A percentile compares a stretch with the other conserved stretches of the same genome.
phyloP scores from a whole-genome alignment of 1,140 invertebrate genomes.

The Heliconius hewitsoni region DNA sequence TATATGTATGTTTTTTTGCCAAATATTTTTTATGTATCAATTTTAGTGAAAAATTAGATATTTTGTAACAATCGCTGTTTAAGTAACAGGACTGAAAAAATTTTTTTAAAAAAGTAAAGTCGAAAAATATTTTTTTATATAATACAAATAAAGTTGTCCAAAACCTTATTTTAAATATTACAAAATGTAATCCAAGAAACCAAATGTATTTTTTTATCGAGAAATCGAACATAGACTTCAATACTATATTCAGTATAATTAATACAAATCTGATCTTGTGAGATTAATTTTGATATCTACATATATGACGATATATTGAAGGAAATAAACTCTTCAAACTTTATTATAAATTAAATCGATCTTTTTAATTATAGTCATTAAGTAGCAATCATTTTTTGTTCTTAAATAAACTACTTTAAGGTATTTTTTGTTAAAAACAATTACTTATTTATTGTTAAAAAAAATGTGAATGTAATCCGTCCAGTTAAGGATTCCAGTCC shows the following conservation, averaged over 20 bases:
- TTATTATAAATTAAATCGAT: constrained; percentile 24
- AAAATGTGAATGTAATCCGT: constrained; percentile 60
- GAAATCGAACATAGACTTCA: too few relatives aligned
- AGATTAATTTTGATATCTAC: not conserved
- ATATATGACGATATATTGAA: not conserved
- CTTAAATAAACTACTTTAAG: constrained; percentile 15
- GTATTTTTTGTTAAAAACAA: constrained; percentile 35
- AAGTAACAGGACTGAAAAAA: too few relatives aligned
- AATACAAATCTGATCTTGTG: not conserved
- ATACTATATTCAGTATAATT: too few relatives aligned
- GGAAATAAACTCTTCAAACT: not conserved
- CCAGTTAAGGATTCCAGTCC: constrained; percentile 40
- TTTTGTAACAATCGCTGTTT: not conserved
- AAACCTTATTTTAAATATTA: too few relatives aligned
- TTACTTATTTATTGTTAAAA: constrained; percentile 45
- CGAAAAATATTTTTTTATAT: too few relatives aligned
- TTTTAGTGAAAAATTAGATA: not conserved
- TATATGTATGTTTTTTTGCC: not conserved
- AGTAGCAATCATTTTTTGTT: constrained; percentile 44
- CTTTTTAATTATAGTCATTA: constrained; percentile 25
- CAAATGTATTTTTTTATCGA: too few relatives aligned
- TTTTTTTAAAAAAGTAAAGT: too few relatives aligned
- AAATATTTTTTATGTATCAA: not conserved
- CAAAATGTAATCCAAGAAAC: too few relatives aligned
- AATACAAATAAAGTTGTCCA: too few relatives aligned